phyloP scores from a whole-genome alignment of 1,140 invertebrate genomes.

The Manduca sexta region DNA sequence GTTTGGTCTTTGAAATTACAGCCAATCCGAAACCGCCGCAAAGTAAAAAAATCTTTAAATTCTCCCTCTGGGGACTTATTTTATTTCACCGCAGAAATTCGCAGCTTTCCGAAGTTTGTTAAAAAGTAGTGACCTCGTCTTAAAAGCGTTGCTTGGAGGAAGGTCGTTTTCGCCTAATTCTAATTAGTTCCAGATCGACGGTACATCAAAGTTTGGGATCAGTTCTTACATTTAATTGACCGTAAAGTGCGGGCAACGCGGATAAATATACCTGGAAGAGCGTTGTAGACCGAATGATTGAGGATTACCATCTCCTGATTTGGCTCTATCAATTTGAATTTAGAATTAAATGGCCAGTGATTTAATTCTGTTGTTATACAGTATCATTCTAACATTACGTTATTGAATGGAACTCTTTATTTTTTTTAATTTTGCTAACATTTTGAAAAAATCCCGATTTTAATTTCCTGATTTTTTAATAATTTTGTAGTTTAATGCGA shows the following conservation, averaged over 20 bases:
- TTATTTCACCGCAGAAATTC: slow-evolving; percentile 4
- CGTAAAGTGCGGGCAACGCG: slow-evolving; percentile 33
- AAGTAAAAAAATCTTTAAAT: too few species aligned
- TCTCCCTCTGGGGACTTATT: too few species aligned
- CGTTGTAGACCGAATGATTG: slow-evolving; percentile 19
- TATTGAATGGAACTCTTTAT: too few species aligned
- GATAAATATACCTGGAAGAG: slow-evolving; percentile 33
- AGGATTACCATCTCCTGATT: slow-evolving; percentile 16
- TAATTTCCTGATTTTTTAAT: too few species aligned
- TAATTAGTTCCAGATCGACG: slow-evolving; percentile 57
- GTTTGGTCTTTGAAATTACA: too few species aligned
- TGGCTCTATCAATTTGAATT: slow-evolving; percentile 5
- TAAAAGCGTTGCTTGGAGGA: slow-evolving; percentile 10
- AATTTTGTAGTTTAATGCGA: too few species aligned
- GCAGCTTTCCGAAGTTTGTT: slow-evolving; percentile 12
- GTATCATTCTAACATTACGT: too few species aligned
- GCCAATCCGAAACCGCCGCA: too few species aligned
- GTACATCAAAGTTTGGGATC: slow-evolving; percentile 45
- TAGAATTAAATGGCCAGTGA: too few species aligned
- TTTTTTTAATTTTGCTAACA: too few species aligned
- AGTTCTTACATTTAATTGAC: slow-evolving; percentile 58
- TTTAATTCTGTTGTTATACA: too few species aligned
- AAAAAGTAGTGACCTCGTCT: slow-evolving; percentile 18
- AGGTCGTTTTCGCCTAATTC: slow-evolving; percentile 45
- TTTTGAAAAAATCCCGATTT: too few species aligned